A percentile compares a stretch with the other conserved stretches of the same genome.
phyloP scores from a whole-genome alignment of 1,140 invertebrate genomes.

The Aricia agestis region DNA sequence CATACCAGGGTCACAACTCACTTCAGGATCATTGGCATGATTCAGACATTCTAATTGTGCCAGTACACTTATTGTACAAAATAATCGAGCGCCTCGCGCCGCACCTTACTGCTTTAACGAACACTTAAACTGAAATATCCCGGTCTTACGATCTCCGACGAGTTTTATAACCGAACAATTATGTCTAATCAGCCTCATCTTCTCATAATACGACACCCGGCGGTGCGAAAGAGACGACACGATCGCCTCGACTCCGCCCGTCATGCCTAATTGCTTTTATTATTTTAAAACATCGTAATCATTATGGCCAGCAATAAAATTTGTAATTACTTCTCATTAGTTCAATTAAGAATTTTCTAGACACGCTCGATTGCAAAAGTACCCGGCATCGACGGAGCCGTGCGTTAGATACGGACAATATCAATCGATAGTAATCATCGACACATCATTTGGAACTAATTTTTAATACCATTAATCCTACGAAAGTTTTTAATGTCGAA shows the following conservation, averaged over 20 bases:
- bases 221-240: constrained; percentile 45
- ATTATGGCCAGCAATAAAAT: constrained; percentile 74
- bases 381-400: constrained; percentile 54
- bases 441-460: constrained; percentile 64
- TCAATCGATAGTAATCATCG: constrained; percentile 68
- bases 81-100: constrained; percentile 12
- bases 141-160: constrained; percentile 70
- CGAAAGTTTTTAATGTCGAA: constrained; percentile 20
- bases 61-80: constrained; percentile 16
- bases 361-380: constrained; percentile 65
- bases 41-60: constrained; percentile 59
- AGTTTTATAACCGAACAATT: constrained; percentile 75
- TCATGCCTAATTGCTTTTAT: constrained; percentile 76
- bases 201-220: constrained; percentile 32
- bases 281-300: constrained; percentile 76
- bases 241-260: constrained; percentile 60
- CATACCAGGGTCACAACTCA: constrained; percentile 13
- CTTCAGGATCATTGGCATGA: constrained; percentile 38
- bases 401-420: constrained; percentile 61
- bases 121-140: constrained; percentile 53
- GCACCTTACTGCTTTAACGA: constrained; percentile 37
- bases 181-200: constrained; percentile 62
- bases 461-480: constrained; percentile 44
- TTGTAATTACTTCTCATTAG: constrained; percentile 76
- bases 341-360: constrained; percentile 76